These are phyloP conservation scores for Microcebus griseorufus DNA, from an alignment of 2,113 vertebrate species.

Conservation along the genomic window DNA sequence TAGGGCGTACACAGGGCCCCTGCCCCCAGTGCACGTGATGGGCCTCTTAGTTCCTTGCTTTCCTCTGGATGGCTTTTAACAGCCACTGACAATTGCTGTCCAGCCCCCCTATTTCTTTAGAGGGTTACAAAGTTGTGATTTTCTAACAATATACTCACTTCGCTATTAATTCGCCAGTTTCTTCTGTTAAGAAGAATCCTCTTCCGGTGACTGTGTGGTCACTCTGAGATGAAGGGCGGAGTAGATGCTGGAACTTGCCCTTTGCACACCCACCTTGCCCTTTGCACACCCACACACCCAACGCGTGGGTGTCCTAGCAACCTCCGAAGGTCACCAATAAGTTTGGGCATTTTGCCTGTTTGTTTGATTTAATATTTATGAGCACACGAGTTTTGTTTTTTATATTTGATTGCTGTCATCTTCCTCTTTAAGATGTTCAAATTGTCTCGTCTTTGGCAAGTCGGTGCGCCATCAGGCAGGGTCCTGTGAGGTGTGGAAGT, in stretches of 20 bases:
- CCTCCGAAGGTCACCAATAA: background rate
- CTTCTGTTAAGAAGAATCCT: background rate
- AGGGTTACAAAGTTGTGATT: background rate
- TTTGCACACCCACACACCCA: background rate
- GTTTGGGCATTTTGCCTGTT: background rate
- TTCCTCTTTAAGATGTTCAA: background rate
- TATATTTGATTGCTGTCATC: background rate
- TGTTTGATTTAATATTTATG: background rate
- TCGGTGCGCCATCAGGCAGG: background rate
- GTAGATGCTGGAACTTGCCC: background rate
- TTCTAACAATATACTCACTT: background rate
- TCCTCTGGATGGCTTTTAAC: background rate
- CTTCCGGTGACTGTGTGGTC: background rate
- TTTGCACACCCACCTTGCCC: background rate
- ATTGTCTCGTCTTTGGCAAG: background rate
- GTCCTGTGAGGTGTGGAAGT: background rate
- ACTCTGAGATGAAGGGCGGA: background rate
- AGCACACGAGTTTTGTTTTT: background rate
- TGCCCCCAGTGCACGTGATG: fast-evolving
- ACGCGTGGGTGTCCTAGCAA: background rate
- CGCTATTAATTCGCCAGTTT: background rate
- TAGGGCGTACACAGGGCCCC: too few species aligned
- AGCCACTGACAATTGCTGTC: background rate
- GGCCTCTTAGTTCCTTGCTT: background rate
- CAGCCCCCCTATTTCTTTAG: background rate